phyloP scores from a whole-genome alignment of 2,888 invertebrate genomes.

The Hydropsyche betteni region DNA sequence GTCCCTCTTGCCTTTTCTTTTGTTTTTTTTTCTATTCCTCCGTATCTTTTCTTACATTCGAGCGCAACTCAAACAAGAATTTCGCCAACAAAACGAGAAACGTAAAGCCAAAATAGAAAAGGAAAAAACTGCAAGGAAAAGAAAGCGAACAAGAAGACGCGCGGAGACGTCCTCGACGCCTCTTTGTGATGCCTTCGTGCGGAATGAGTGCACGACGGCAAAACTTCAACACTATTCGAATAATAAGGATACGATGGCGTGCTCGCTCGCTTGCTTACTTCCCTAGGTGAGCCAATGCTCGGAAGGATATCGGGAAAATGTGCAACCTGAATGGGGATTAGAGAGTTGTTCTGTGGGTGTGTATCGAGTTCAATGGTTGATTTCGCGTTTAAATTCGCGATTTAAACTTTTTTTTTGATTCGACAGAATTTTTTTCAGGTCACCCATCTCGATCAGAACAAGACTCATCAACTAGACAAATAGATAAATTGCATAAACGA shows the following conservation, averaged over 20 bases:
- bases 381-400: slow-evolving; percentile 4
- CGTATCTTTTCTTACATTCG: not conserved
- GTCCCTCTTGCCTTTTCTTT: not conserved
- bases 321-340: not conserved
- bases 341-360: not conserved
- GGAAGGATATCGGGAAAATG: slow-evolving; percentile 7
- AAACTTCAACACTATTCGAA: slow-evolving; percentile 50
- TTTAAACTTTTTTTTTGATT: not conserved
- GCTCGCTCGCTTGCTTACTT: not conserved
- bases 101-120: no score
- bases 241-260: slow-evolving; percentile 43
- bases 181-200: slow-evolving; percentile 49
- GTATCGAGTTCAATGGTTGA: not conserved
- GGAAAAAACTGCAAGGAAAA: not conserved
- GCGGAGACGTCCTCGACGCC: slow-evolving; percentile 27
- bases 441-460: not conserved
- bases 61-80: slow-evolving; percentile 26
- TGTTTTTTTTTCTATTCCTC: no score
- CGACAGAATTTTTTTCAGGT: not conserved
- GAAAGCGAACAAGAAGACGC: slow-evolving; percentile 11
- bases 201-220: slow-evolving; percentile 48
- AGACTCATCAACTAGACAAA: slow-evolving; percentile 14
- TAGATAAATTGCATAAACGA: slow-evolving; percentile 10
- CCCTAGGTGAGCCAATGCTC: not conserved
- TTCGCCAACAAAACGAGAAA: slow-evolving; percentile 15